A percentile compares a stretch with the other conserved stretches of the same genome.
These are phyloP conservation scores for Chelonoidis abingdonii DNA, from an alignment of 2,113 vertebrate species.

Conservation along the genomic window DNA sequence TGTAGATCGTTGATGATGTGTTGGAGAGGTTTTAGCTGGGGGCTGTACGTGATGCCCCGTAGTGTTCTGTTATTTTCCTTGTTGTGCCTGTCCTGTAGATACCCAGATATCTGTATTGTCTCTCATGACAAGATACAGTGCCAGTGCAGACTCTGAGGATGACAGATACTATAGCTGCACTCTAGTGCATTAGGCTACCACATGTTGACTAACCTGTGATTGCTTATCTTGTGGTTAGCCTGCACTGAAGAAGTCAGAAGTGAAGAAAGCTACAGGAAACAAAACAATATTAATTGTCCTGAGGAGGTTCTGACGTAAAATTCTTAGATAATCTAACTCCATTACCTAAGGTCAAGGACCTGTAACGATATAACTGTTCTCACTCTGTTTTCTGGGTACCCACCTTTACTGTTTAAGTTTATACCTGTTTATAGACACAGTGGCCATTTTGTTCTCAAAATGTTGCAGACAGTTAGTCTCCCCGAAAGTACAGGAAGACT, in stretches of 20 bases:
- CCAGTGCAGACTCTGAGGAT: neutral
- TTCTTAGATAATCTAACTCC: neutral
- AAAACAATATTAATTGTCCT: neutral
- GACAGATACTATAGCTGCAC: neutral
- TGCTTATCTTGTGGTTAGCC: neutral
- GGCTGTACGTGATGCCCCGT: no score
- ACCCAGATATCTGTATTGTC: neutral
- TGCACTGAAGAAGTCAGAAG: neutral
- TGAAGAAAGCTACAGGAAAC: neutral
- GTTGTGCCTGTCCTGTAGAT: no score
- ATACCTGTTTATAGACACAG: neutral
- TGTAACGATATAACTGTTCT: neutral
- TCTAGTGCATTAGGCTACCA: neutral
- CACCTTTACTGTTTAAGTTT: neutral
- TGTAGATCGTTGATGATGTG: no score
- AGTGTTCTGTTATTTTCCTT: no score
- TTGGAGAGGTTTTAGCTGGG: no score
- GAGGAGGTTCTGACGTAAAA: neutral
- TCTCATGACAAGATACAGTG: neutral
- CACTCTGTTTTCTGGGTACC: neutral
- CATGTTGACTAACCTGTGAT: neutral
- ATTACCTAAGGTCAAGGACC: neutral
- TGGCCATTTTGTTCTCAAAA: neutral
- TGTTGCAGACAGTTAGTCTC: neutral
- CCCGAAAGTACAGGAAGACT: neutral